Percentiles rank a stretch among this genome's conserved stretches.
phyloP scores from a whole-genome alignment of 2,888 invertebrate genomes.

The Minunthozetes semirufus region DNA sequence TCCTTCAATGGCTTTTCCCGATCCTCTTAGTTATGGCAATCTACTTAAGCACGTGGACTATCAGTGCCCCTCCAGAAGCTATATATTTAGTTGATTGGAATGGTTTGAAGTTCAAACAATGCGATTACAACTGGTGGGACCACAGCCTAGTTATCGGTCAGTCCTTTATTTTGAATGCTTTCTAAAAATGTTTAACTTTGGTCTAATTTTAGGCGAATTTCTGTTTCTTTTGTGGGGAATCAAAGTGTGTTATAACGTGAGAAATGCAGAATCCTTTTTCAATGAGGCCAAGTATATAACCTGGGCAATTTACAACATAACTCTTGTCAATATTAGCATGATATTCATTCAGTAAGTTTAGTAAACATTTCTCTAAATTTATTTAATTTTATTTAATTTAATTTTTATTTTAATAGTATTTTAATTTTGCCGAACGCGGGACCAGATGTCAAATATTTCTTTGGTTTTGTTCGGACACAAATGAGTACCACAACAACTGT shows the following conservation, averaged over 20 bases:
- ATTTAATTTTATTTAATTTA: slow-evolving; percentile 41
- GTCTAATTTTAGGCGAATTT: slow-evolving; percentile 47
- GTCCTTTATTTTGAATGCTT: slow-evolving; percentile 32
- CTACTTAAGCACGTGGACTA: slow-evolving; percentile 81
- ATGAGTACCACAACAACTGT: slow-evolving; percentile 74
- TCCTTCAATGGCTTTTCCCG: slow-evolving; percentile 87
- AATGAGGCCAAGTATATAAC: slow-evolving; percentile 88
- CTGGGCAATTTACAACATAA: slow-evolving; percentile 89
- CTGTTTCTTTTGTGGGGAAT: slow-evolving; percentile 51
- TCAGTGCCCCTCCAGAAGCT: slow-evolving; percentile 74
- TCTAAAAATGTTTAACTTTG: not conserved
- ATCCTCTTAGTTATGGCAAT: slow-evolving; percentile 81
- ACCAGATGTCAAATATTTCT: slow-evolving; percentile 83
- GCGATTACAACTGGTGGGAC: slow-evolving; percentile 90
- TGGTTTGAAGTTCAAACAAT: slow-evolving; percentile 77
- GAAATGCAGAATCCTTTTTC: slow-evolving; percentile 81
- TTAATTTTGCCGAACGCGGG: slow-evolving; percentile 77
- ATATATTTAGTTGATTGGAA: slow-evolving; percentile 46
- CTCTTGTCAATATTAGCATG: slow-evolving; percentile 83
- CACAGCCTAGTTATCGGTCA: slow-evolving; percentile 79
- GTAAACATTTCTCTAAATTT: slow-evolving; percentile 44
- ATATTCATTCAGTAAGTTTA: slow-evolving; percentile 84
- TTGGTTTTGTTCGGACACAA: slow-evolving; percentile 85
- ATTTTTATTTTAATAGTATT: slow-evolving; percentile 55
- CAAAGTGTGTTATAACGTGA: slow-evolving; percentile 50